phyloP scores from a whole-genome alignment of 1,140 invertebrate species.

The Drosophila nebulosa region DNA sequence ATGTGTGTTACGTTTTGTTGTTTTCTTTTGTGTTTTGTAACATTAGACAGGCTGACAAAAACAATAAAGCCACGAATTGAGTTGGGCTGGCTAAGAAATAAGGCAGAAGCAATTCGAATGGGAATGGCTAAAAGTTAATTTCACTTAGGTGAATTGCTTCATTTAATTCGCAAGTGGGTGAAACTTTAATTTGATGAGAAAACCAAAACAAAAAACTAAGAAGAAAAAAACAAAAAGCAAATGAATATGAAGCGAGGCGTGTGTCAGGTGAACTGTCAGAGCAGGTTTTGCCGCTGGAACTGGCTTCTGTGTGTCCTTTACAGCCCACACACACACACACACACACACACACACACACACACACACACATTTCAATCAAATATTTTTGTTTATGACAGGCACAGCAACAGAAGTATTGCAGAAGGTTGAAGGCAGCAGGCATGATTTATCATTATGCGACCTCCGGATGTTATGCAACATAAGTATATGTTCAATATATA shows the following conservation, averaged over 20 bases:
- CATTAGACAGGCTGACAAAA: conserved; percentile 21
- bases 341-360: conserved; percentile 2
- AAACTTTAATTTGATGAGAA: conserved; percentile 43
- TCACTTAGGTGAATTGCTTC: conserved; percentile 45
- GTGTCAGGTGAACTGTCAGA: conserved; percentile 37
- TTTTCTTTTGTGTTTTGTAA: not conserved
- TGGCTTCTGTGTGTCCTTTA: not conserved
- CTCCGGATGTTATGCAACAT: conserved; percentile 55
- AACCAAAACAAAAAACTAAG: not conserved
- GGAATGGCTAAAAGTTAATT: conserved; percentile 39
- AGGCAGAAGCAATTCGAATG: not conserved
- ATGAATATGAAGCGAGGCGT: conserved; percentile 3
- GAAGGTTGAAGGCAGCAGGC: conserved; percentile 15
- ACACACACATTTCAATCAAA: conserved; percentile 57
- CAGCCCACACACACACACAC: conserved; percentile 19
- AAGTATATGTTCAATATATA: conserved; percentile 72
- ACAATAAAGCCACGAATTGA: conserved; percentile 19
- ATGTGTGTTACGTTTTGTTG: too few species aligned
- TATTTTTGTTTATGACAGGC: conserved; percentile 66
- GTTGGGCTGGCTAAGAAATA: not conserved
- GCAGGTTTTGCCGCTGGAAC: not conserved
- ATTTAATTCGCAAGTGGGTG: conserved; percentile 17
- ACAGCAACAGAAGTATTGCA: conserved; percentile 18
- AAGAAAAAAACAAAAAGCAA: not conserved
- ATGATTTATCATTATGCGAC: conserved; percentile 68